Evolutionary conservation across 2,888 invertebrate species (phyloP).

Genomic region (Drosophila mimica): DNA sequence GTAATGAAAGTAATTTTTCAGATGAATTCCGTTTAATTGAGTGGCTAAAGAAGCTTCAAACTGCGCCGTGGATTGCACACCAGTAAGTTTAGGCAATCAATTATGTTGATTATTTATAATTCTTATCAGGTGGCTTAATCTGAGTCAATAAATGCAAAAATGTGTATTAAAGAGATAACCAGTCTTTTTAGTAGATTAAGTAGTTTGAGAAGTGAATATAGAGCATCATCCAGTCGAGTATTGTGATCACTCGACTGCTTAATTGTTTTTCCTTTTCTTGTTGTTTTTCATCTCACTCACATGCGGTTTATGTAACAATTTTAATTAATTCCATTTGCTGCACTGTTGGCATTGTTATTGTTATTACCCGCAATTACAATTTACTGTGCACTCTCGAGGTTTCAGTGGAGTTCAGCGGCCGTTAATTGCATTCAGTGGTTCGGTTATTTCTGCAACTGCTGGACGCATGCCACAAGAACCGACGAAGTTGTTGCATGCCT

Average conservation of each 20-base stretch:
- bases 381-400: slow-evolving; percentile 16
- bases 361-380: slow-evolving; percentile 32
- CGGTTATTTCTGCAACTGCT: slow-evolving; percentile 3
- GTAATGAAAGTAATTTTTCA: neutral
- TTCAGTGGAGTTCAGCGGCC: slow-evolving; percentile 14
- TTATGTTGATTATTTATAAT: neutral
- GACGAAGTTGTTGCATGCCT: neutral
- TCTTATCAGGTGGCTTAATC: neutral
- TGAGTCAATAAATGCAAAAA: neutral
- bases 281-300: slow-evolving; percentile 22
- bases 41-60: neutral
- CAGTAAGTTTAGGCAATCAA: neutral
- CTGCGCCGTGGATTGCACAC: neutral
- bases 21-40: neutral
- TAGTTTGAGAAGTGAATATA: neutral
- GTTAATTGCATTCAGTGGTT: slow-evolving; percentile 35
- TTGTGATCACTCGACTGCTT: neutral
- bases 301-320: slow-evolving; percentile 31
- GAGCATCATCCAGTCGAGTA: neutral
- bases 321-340: slow-evolving; percentile 23
- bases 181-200: neutral
- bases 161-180: neutral
- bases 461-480: slow-evolving; percentile 2
- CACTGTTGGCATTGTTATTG: slow-evolving; percentile 16
- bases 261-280: slow-evolving; percentile 6